Conservation (phyloP, 1,140 invertebrate genomes). For the Riptortus pedestris region DNA sequence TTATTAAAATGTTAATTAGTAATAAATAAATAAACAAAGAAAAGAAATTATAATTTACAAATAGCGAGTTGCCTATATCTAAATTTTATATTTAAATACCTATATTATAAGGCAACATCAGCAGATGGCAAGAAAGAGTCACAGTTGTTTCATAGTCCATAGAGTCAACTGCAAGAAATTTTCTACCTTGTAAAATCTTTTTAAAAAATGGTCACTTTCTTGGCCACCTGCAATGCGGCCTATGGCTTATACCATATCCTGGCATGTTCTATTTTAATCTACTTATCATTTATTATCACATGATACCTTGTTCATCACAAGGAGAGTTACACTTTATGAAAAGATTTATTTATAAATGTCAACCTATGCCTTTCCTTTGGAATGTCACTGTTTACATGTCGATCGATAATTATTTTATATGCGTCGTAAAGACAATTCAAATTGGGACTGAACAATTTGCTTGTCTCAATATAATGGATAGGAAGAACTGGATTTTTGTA, state of each 20-base stretch:
- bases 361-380: neutral
- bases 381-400: neutral
- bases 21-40: neutral
- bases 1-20: neutral
- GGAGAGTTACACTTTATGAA: neutral
- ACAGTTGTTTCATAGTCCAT: no score
- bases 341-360: neutral
- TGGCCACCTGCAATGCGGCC: neutral
- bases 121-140: no score
- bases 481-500: neutral
- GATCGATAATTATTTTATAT: neutral
- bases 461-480: no score
- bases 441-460: no score
- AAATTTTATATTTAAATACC: neutral
- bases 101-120: neutral
- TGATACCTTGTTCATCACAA: neutral
- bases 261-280: neutral
- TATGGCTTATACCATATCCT: neutral
- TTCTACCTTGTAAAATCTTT: no score
- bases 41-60: neutral
- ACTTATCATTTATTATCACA: conserved; percentile 13
- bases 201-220: no score
- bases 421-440: neutral
- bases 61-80: neutral
- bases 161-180: no score